Evolutionary conservation across 2,113 vertebrate species (phyloP), one percentile per base, ranked within the genome.

Genomic region (Lepus americanus): DNA sequence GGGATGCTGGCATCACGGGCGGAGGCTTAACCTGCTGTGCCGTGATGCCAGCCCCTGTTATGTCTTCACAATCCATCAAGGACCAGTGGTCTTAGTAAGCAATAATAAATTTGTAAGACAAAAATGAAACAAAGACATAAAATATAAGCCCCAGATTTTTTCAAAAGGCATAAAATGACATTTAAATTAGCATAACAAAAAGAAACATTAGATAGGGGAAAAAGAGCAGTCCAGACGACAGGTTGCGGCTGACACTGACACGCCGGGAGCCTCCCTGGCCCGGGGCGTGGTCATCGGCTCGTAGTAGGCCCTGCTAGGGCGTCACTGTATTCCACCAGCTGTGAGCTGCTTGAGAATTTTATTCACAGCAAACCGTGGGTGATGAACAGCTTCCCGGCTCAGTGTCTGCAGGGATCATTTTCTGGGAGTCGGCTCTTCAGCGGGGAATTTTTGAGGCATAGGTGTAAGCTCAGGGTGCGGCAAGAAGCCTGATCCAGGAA

Each of bases 401-500:
- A 61, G 9, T 82, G 84, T 92, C 86, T 89, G 5, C 44, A 84
- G 3, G 70, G n/a, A 44, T 83, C 81, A 29, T 87, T 94, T 83
- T 78, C 76, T 85, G 69, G 49, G 74, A 78, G 84, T 69, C 77
- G 44, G 67, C 85, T 94, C 44, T 64, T 77, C n/a, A 61, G 88
- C 85, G 67, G 36, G 77, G 83, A 25, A 31, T 8, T 72, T 87
- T 78, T 87, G 67, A 66, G 63, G 36, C 49, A 2, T 83, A 61
- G 87, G 33, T 67, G n/a, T 64, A 19, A 53, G n/a, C 89, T 64
- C 23, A 59, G 27, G 80, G 19, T 73, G 29, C 17, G 70, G 23
- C 36, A 81, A 74, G 92, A 76, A 83, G 87, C 96, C 22, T 95
- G 94, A 97, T 79, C n/a, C 79, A 55, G 44, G 64, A 95, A 92